Conservation (phyloP, 2,888 invertebrate genomes). For the Callimorpha dominula region DNA sequence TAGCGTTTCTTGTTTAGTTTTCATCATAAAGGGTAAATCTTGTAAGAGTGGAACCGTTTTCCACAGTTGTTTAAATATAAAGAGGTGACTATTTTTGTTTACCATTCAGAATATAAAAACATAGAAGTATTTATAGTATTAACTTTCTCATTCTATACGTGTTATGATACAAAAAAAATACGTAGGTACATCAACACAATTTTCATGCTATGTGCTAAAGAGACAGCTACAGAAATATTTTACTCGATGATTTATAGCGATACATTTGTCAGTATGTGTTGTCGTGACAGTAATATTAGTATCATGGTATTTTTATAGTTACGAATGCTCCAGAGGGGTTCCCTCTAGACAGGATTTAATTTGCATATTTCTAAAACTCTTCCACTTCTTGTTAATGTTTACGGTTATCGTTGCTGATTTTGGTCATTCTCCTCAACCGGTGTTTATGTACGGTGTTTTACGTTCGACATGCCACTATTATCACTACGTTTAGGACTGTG, state of each 20-base stretch:
- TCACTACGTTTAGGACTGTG: too few relatives aligned
- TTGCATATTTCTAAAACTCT: too few relatives aligned
- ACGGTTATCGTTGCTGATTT: too few relatives aligned
- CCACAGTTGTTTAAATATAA: constrained; percentile 5
- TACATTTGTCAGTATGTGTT: neutral
- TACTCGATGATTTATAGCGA: neutral
- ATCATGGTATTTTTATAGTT: neutral
- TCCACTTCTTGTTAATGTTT: too few relatives aligned
- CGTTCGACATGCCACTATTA: too few relatives aligned
- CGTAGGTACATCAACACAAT: neutral
- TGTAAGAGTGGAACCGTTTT: constrained; percentile 19
- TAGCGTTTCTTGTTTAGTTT: constrained; percentile 41
- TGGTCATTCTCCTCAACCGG: too few relatives aligned
- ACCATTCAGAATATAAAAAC: neutral
- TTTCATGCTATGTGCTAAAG: neutral
- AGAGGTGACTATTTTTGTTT: neutral
- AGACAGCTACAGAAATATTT: neutral
- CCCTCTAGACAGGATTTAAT: too few relatives aligned
- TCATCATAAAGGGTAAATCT: constrained; percentile 35
- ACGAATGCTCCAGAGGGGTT: neutral
- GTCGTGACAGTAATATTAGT: neutral
- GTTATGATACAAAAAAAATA: neutral
- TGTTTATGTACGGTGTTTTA: too few relatives aligned
- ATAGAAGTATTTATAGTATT: neutral
- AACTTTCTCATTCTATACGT: neutral